A percentile compares a stretch with the other conserved stretches of the same genome.
phyloP scores from a whole-genome alignment of 64 coral and sea anemone genomes.

The Hydrozoanthus tunicans region DNA sequence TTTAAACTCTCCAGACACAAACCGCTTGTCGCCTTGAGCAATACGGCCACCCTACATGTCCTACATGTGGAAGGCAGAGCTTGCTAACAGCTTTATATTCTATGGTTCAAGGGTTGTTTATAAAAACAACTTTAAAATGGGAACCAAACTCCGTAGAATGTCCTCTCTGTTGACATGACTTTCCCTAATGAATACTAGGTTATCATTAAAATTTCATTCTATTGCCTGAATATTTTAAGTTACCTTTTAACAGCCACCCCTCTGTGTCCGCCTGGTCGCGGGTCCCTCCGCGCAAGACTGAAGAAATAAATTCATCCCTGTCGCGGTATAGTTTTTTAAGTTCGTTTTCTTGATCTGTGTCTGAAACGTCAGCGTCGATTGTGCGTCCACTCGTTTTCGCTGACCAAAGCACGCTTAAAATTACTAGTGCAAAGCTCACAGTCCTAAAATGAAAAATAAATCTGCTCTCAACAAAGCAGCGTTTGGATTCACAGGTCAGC shows the following conservation, averaged over 20 bases:
- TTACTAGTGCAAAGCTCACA: neutral
- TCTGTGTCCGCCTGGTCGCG: neutral
- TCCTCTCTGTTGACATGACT: neutral
- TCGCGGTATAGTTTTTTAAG: neutral
- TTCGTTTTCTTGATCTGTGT: neutral
- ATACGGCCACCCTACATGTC: too few species aligned
- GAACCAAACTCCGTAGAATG: neutral
- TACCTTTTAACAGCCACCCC: too few species aligned
- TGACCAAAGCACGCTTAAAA: neutral
- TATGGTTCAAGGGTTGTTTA: slow-evolving; percentile 22
- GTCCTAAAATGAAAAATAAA: slow-evolving; percentile 3
- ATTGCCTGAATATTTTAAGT: too few species aligned
- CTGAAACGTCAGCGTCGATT: neutral
- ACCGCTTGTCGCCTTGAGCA: too few species aligned
- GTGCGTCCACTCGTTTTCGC: neutral
- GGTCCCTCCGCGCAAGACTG: neutral
- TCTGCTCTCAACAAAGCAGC: too few species aligned
- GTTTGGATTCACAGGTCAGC: too few species aligned
- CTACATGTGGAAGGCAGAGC: too few species aligned
- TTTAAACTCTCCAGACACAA: too few species aligned
- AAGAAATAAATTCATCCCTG: neutral
- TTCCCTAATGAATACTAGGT: neutral
- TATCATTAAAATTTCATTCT: neutral
- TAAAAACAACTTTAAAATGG: neutral
- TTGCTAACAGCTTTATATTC: neutral